Evolutionary conservation across 2,888 invertebrate species (phyloP).

Genomic region (Megalurothrips usitatus): DNA sequence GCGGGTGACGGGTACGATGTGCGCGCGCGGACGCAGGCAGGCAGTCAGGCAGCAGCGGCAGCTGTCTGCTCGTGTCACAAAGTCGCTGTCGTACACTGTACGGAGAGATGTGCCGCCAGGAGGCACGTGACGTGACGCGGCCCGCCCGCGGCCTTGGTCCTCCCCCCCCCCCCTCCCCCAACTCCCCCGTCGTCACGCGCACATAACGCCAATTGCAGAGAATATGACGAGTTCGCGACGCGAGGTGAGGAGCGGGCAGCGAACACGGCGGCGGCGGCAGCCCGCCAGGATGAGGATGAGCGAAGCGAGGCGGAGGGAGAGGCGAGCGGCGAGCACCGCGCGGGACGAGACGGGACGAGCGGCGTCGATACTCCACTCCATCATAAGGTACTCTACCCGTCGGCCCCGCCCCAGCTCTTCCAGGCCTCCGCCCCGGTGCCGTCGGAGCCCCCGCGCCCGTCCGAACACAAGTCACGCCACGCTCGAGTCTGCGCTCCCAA

Average conservation of each 20-base stretch:
- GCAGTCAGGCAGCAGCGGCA: too few species aligned
- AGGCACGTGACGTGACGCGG: not conserved
- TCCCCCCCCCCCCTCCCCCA: not conserved
- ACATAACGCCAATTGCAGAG: not conserved
- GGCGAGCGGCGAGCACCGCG: too few species aligned
- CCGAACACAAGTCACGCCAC: too few species aligned
- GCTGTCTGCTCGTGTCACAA: too few species aligned
- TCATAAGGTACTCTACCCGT: too few species aligned
- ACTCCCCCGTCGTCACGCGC: not conserved
- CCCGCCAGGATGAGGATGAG: not conserved
- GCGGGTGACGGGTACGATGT: too few species aligned
- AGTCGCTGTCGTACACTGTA: not conserved
- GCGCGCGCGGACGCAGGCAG: too few species aligned
- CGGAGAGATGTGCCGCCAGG: not conserved
- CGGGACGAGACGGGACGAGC: too few species aligned
- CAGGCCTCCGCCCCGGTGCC: not conserved
- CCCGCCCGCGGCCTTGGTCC: not conserved
- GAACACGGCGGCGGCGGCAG: not conserved
- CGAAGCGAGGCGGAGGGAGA: not conserved
- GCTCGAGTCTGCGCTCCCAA: too few species aligned
- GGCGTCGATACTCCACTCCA: too few species aligned
- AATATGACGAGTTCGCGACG: conserved; percentile 19
- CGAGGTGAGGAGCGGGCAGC: not conserved
- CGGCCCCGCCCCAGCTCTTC: not conserved
- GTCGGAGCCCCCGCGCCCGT: too few species aligned